Conservation (phyloP, 2,888 invertebrate species). For the Himalopsyche kuldschensis region DNA sequence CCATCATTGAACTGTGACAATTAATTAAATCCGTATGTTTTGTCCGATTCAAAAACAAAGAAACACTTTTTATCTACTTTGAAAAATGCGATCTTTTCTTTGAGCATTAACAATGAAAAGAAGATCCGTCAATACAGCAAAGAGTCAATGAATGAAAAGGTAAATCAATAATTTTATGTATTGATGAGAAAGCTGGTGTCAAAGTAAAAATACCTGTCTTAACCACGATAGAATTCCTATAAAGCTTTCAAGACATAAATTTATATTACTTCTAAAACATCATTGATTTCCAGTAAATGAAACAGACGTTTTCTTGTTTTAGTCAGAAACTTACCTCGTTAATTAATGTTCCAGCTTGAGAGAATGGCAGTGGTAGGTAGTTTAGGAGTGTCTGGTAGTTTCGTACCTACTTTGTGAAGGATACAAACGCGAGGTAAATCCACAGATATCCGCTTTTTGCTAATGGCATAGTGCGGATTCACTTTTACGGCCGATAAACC, state of each 20-base stretch:
- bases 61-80: too few relatives aligned
- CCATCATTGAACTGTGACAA: too few relatives aligned
- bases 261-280: background rate
- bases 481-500: background rate
- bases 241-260: background rate
- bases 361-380: background rate
- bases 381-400: background rate
- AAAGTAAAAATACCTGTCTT: too few relatives aligned
- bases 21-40: too few relatives aligned
- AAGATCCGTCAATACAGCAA: too few relatives aligned
- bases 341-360: background rate
- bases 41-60: too few relatives aligned
- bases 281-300: background rate
- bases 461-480: background rate
- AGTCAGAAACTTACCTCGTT: constrained; percentile 1
- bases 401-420: background rate
- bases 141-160: too few relatives aligned
- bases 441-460: background rate
- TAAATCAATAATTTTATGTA: too few relatives aligned
- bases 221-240: background rate
- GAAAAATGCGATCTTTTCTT: too few relatives aligned
- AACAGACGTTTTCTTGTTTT: background rate
- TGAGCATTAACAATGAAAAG: too few relatives aligned
- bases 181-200: too few relatives aligned
- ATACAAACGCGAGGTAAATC: background rate